phyloP scores from a whole-genome alignment of 2,888 invertebrate genomes.

The Orgyia antiqua region DNA sequence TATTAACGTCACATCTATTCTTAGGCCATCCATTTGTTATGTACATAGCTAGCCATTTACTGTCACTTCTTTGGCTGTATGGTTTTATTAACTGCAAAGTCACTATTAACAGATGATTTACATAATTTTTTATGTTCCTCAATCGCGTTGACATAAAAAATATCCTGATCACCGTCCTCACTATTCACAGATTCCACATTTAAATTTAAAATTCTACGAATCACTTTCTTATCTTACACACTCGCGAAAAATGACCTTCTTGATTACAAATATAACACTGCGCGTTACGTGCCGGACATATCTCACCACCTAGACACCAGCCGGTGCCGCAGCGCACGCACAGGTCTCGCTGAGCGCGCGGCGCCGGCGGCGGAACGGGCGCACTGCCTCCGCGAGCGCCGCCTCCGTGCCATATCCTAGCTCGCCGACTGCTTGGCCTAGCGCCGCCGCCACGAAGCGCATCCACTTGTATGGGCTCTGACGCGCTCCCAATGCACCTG shows the following conservation, averaged over 20 bases:
- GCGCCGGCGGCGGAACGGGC: too few species aligned
- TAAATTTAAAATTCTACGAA: too few species aligned
- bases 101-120: too few species aligned
- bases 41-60: not conserved
- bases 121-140: too few species aligned
- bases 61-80: too few species aligned
- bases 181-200: too few species aligned
- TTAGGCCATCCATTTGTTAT: not conserved
- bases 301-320: not conserved
- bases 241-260: constrained; percentile 1
- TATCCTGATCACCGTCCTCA: too few species aligned
- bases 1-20: not conserved
- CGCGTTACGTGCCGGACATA: not conserved
- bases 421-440: not conserved
- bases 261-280: not conserved
- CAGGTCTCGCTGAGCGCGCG: not conserved
- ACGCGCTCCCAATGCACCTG: constrained; percentile 1
- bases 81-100: too few species aligned
- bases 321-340: not conserved
- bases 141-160: too few species aligned
- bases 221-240: too few species aligned
- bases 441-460: not conserved
- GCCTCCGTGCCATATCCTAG: not conserved
- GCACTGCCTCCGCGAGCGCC: not conserved
- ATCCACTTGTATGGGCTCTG: constrained; percentile 1